A percentile compares a stretch with the other conserved stretches of the same genome.
phyloP scores from a whole-genome alignment of 2,113 vertebrate genomes.

The Bufo bufo region DNA sequence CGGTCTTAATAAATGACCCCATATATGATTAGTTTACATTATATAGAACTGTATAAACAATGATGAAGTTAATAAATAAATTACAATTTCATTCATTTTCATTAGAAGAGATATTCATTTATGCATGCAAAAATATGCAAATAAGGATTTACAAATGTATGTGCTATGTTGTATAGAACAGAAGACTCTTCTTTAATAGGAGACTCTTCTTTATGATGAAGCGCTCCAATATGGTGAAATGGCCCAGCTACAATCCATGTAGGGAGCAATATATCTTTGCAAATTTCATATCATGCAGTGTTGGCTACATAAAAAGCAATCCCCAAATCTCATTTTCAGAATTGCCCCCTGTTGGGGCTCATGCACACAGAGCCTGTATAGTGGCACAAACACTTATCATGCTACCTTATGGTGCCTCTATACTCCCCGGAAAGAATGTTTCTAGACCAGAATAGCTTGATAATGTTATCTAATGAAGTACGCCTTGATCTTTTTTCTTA shows the following conservation, averaged over 20 bases:
- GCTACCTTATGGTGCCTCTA: not conserved
- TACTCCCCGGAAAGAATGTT: not conserved
- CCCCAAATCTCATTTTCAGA: not conserved
- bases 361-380: not conserved
- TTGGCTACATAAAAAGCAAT: conserved; percentile 18
- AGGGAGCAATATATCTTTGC: not conserved
- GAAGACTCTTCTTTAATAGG: not conserved
- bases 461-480: not conserved
- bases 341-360: not conserved
- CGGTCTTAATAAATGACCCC: too few species aligned
- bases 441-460: not conserved
- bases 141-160: not conserved
- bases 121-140: conserved; percentile 16
- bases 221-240: not conserved
- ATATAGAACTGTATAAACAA: not conserved
- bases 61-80: not conserved
- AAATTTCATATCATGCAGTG: not conserved
- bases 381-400: not conserved
- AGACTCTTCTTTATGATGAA: not conserved
- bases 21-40: not conserved
- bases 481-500: not conserved
- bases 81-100: not conserved
- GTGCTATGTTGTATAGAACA: not conserved
- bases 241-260: not conserved
- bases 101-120: not conserved